Base-by-base conservation (phyloP, 2,888 invertebrate genomes). In the Hesperia comma region DNA sequence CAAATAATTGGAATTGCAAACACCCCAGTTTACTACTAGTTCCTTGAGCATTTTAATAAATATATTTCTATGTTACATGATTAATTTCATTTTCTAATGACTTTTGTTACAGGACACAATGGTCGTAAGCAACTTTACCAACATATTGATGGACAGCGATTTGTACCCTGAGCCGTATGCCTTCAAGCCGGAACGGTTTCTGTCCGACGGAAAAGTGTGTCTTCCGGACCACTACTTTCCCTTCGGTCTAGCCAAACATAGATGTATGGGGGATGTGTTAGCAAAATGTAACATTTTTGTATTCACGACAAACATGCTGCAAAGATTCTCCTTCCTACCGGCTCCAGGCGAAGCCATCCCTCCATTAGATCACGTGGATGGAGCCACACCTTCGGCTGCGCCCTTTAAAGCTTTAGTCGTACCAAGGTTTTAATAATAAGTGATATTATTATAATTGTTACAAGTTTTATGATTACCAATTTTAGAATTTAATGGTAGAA, bases 251-350 rank as follows among this genome's bases (percentile, higher is more conserved):
- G 96, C 96, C 0, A 96, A 95, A 75, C 96, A 96, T 79, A 94
- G 97, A 61, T 97, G 97, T 78, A 94, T 97, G 94, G 97, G 97
- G 0, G 97, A 97, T 78, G 83, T 88, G 0, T 74, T 93, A n/a
- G 96, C 96, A 0, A 95, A 95, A 76, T 96, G 96, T 74, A 97
- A 96, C 77, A 93, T 97, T 61, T 97, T 97, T 78, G 83, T 97
- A 40, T 96, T 97, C 76, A 95, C 94, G 0, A 94, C 96, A 0
- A 93, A 95, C 0, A 87, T 97, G 74, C 86, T 97, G 73, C 97
- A 97, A 83, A 94, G 93, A 75, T 97, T 96, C 75, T 94, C 94
- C 5, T 95, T 97, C 77, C 82, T 94, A 1, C 87, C 95, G 0
- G 94, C 94, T 0, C 95, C 95, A 0, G 96, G 95, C 0, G 93